Evolutionary conservation across 2,888 invertebrate genomes (phyloP), one percentile per base, ranked within the genome.

Genomic region (Sympetrum striolatum): DNA sequence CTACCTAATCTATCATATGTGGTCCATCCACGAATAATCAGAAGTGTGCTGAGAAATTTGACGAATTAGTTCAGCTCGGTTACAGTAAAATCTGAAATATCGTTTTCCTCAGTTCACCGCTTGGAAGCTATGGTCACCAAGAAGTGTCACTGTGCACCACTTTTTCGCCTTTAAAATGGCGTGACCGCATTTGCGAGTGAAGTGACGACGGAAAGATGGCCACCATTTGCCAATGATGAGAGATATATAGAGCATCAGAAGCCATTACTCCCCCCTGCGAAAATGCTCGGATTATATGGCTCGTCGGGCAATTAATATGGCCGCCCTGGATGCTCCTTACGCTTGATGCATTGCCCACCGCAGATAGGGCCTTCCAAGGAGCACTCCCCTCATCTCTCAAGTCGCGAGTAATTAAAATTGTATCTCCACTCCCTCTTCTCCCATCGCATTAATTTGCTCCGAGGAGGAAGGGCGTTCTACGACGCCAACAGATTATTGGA

Each of bases 341-440:
- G 25, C 31, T n/a, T 73, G 73, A 73, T 73, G 73, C 73, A 73
- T 73, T 73, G 73, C 73, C 73, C 25, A 31, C 73, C 12, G 73
- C 73, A 73, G 73, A 73, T 73, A 73, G 73, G 25, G 25, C 31
- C 73, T 73, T 73, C 73, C 73, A 25, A 73, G 73, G 25, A 73
- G 73, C 31, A 31, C 73, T 22, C 37, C 22, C 15, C 80, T 44
- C 80, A 80, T 80, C 80, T 80, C 39, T 80, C 80, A 80, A 39
- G 80, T 37, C 80, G n/a, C 37, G 80, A 80, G 80, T 80, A 80
- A 80, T 80, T 80, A 80, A 80, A 80, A 80, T 80, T 37, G 80
- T 80, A 80, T 80, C 80, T 80, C 80, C 4, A n/a, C 4, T 8
- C 73, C 60, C 35, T 31, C 37, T 80, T 6, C 80, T 37, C 39